Percentiles rank a stretch among this genome's conserved stretches.
Evolutionary conservation across 2,113 vertebrate species (phyloP).

Genomic region (Silurus meridionalis): DNA sequence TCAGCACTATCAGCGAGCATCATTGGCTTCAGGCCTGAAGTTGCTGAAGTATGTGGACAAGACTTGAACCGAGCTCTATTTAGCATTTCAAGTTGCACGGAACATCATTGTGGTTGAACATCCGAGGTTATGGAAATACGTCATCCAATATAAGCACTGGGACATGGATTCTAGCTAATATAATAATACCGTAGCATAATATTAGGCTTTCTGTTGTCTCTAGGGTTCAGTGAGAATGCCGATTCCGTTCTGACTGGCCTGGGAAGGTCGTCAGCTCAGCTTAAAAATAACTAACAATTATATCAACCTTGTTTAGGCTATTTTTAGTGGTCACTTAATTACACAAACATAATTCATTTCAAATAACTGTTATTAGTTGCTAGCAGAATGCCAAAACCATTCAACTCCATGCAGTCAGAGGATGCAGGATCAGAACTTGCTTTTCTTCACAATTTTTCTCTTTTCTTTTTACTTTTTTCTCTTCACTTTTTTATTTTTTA

Average conservation of each 20-base stretch:
- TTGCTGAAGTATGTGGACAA: neutral
- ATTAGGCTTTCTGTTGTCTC: conserved; percentile 16
- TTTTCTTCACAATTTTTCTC: conserved; percentile 21
- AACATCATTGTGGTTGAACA: neutral
- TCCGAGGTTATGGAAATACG: neutral
- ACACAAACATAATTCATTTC: neutral
- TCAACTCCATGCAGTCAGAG: neutral
- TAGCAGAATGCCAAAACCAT: conserved; percentile 4
- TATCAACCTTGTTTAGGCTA: conserved; percentile 3
- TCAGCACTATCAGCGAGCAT: conserved; percentile 5
- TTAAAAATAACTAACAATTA: conserved; percentile 30
- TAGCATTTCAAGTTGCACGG: neutral
- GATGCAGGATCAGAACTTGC: conserved; percentile 12
- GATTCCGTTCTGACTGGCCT: conserved; percentile 14
- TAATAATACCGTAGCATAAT: conserved; percentile 31
- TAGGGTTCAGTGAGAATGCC: conserved; percentile 9
- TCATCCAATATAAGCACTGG: conserved; percentile 18
- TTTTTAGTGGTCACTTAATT: conserved; percentile 24
- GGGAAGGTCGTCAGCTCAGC: conserved; percentile 5
- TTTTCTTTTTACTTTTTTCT: conserved; percentile 17
- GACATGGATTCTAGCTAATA: neutral
- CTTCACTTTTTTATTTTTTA: neutral
- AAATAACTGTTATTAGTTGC: conserved; percentile 16
- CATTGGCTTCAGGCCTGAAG: neutral
- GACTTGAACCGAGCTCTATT: neutral